Conservation (phyloP, 2,113 vertebrate genomes). For the Phyllopteryx taeniolatus region DNA sequence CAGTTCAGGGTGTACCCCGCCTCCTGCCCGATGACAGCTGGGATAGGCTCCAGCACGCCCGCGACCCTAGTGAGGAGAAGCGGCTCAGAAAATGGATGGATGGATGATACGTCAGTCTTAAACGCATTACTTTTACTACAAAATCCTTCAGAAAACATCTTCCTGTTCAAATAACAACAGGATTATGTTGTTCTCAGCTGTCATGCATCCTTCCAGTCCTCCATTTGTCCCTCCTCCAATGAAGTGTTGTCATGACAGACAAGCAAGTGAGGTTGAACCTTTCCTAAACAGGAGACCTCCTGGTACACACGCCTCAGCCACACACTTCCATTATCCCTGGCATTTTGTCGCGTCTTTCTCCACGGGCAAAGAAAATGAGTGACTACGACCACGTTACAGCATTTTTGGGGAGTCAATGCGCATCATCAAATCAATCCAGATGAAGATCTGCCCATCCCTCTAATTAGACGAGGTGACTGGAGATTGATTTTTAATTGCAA, state of each 20-base stretch:
- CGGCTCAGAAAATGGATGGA: no score
- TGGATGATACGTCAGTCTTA: background rate
- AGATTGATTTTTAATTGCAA: constrained; percentile 99
- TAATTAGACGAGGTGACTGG: constrained; percentile 99
- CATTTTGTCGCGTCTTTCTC: constrained; percentile 79
- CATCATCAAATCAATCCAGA: constrained; percentile 99
- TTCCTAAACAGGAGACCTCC: constrained; percentile 68
- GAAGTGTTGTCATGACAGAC: constrained; percentile 75
- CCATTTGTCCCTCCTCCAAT: background rate
- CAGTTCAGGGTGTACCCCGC: no score
- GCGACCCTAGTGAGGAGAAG: no score
- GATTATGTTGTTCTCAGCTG: background rate
- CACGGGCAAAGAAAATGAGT: constrained; percentile 89
- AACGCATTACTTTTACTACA: background rate
- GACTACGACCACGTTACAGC: constrained; percentile 97
- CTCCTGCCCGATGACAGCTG: no score
- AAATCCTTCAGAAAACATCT: background rate
- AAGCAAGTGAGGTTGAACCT: constrained; percentile 78
- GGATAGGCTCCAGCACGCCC: no score
- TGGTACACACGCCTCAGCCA: constrained; percentile 58
- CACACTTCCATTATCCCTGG: constrained; percentile 81
- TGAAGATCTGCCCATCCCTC: constrained; percentile 99
- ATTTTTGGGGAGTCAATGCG: constrained; percentile 98
- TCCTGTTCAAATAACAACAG: background rate
- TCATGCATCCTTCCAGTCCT: background rate